Evolutionary conservation across 2,888 invertebrate species (phyloP), one percentile per base, ranked within the genome.

Genomic region (Melanostoma mellinum): DNA sequence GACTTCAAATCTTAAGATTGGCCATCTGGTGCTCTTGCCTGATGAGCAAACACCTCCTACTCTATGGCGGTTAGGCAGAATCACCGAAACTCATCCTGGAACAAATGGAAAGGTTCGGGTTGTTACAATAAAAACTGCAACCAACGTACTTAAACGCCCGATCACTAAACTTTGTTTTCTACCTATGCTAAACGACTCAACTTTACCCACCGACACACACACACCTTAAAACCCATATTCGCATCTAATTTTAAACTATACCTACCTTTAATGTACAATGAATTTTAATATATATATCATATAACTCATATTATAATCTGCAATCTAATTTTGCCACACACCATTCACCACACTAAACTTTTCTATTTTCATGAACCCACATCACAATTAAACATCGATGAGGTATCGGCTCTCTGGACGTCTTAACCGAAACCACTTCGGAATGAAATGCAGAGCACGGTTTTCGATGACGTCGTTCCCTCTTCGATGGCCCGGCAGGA

Each of bases 241-340:
- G 20, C 20, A 20, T 20, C 20, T 20, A 20, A 20, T 20, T 20
- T 20, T 20, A 20, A 20, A 20, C 20, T 20, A 20, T 20, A 20
- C 20, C 20, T 20, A 20, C 20, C 20, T 20, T 5, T 48, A 48
- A 48, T n/a, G 10, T 48, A 48, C 6, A 9, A 48, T 48, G 48
- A 48, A 48, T 52, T 52, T 52, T 20, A 20, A 20, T 6, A 52
- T 52, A 52, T 33, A 32, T 52, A 1, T 33, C 32, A 52, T 33
- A 32, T 32, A 48, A 48, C 48, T 30, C 5, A 48, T 48, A 48
- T 30, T 48, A 48, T 48, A 48, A 48, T 30, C 4, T 52, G 32
- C 32, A 30, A 52, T 8, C n/a, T 46, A 46, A 30, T 48, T 30
- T 52, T 52, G 33, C 52, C 52, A 52, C 52, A 52, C 52, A 52